Base-by-base conservation (phyloP, 2,888 invertebrate genomes). In the Ophraella communa region DNA sequence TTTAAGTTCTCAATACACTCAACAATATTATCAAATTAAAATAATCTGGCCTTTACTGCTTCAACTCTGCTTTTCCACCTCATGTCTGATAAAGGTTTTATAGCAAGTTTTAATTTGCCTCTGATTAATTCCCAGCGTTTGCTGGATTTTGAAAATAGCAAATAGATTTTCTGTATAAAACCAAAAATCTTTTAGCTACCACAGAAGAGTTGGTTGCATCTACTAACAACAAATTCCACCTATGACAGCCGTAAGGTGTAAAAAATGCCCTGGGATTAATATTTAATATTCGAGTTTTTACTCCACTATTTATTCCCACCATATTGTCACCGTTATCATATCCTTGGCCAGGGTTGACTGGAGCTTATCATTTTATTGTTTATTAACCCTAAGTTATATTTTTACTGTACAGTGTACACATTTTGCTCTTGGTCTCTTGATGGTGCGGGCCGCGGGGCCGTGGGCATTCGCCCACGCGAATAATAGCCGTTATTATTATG, bases 91-190 rank as follows among this genome's bases (percentile, higher is more conserved):
- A 59, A 59, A 47, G 59, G 59, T 30, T 62, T 65, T 27, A 58
- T 49, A 7, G 49, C 62, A 56, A 73, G 70, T 60, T 73, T 75
- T 62, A 62, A 52, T 59, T 52, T 59, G 33, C 18, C 17, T 17
- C 52, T 52, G 8, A 62, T 47, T 53, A 53, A 53, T 20, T 65
- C 80, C 3, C 80, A 76, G 17, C 65, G 35, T 21, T 53, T 58
- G 57, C 57, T 65, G 44, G 62, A 65, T 27, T 78, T 79, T 53
- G 79, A 71, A 61, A 80, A 64, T 21, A 66, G 49, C 57, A 60
- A 35, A 57, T 56, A 67, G 30, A 61, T 64, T 52, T 68, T 62
- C 49, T 61, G 62, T 17, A 62, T 65, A 20, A 65, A 65, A 54
- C 65, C 45, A 64, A 65, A 62, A 65, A 62, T 21, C 51, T 62